Evolutionary conservation across 1,140 invertebrate species (phyloP), one percentile per base, ranked within the genome.

Genomic region (Lanistes nyassanus): DNA sequence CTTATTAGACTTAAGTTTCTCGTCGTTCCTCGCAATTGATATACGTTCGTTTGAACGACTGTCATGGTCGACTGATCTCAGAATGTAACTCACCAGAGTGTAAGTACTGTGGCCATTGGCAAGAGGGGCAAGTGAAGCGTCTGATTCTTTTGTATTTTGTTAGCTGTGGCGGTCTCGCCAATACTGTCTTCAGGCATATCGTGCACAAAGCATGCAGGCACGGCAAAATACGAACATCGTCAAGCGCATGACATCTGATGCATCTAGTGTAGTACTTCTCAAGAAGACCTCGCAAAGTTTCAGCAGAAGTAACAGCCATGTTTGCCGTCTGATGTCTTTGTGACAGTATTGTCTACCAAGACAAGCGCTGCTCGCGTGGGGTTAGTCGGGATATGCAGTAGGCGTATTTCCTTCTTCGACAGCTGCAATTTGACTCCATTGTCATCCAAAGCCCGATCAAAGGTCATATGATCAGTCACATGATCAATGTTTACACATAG

Each of bases 171-270:
- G n/a, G 56, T 31, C 11, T 31, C n/a, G 56, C 29, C 9, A 60
- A 1, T 31, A 31, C 11, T 7, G 2, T 2, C 9, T 60, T 11
- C 56, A 60, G 29, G n/a, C 65, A 67, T 39, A 4, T n/a, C 26
- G 37, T 67, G 65, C 65, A 67, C 36, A 67, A 36, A 39, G 42
- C 65, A 39, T 67, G 65, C 23, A 67, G 23, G 23, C 65, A 67
- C 0, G 65, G 65, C 19, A 42, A 39, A 42, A 67, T 42, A 3
- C 19, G 16, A 36, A 67, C 11, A 6, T 67, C 65, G 19, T 67
- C 65, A 23, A 34, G 19, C 36, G 36, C 36, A 13, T 42, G 36
- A 67, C 65, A 67, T 39, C 23, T 67, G 19, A 5, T 9, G 37
- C 65, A 67, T 42, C 3, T 3, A 13, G 11, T 42, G 37, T 67